Evolutionary conservation across 2,797 vertebrate genomes (phyloP), one percentile per base, ranked within the genome.

Genomic region (Enteromius afrohamiltoni): DNA sequence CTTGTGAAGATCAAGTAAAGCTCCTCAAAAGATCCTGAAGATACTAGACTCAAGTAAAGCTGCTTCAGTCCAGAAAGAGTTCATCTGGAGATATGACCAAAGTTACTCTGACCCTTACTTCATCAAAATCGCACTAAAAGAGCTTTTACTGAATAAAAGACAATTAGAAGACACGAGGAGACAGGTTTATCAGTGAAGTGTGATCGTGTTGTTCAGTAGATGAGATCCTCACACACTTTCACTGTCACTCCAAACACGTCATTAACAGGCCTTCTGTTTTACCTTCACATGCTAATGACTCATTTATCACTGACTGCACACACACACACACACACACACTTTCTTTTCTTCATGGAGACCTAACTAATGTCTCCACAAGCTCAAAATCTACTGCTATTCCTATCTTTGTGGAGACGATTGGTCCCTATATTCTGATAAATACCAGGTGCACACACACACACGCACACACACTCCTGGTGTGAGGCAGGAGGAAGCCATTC

Each of bases 281-380:
- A 90, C 90, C 92, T 92, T 90, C 86, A 85, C 82, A 93, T 93
- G 91, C 88, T 94, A 94, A 94, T 92, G 88, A 94, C 88, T 91
- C 91, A 93, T 94, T 95, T 94, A 94, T 89, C 88, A 87, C 86
- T 23, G 84, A 91, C 88, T 9, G 3, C 2, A 8, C 55, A 11
- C 21, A 11, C 55, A 58, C 49, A 88, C 90, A 17, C 49, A 17
- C 49, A 37, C 37, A 37, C 86, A 83, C 40, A 42, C 40, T 2
- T 3, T 34, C 3, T 2, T 34, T 34, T 34, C 31, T 4, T 34
- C 31, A 34, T 4, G 31, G 31, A 34, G 31, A 34, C 31, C 31
- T 34, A 34, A 34, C 31, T 3, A 34, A 34, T 34, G 31, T 37
- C 34, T n/a, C 6, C 31, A 34, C 31, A 34, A 34, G 31, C 2